Conservation (phyloP, 2,113 vertebrate genomes). For the Talpa occidentalis region DNA sequence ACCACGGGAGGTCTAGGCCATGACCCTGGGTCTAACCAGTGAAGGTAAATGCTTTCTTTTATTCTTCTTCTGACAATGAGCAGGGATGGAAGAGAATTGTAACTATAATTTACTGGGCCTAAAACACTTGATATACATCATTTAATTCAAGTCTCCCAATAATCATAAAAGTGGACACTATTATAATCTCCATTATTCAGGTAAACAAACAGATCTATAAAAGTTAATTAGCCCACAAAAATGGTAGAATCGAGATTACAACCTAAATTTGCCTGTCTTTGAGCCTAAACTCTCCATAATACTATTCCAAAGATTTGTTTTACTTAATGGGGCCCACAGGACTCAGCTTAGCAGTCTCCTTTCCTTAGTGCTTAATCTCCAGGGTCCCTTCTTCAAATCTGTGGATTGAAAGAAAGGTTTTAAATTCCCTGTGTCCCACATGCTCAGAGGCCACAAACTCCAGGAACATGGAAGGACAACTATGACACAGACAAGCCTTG, state of each 20-base stretch:
- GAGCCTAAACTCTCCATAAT: neutral
- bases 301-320: neutral
- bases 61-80: neutral
- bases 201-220: neutral
- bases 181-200: neutral
- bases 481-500: neutral
- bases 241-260: neutral
- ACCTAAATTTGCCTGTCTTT: neutral
- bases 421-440: neutral
- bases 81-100: neutral
- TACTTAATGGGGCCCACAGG: neutral
- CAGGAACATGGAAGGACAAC: neutral
- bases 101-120: neutral
- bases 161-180: neutral
- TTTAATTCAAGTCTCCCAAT: neutral
- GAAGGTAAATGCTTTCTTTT: neutral
- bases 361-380: neutral
- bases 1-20: neutral
- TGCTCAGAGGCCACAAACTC: neutral
- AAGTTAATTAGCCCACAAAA: neutral
- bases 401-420: neutral
- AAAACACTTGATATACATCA: neutral
- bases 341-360: neutral
- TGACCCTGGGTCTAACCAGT: neutral
- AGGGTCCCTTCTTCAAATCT: neutral